Percentiles rank a stretch among this genome's conserved stretches.
Conservation (phyloP, 2,113 vertebrate genomes). For the Puffinus mauretanicus region DNA sequence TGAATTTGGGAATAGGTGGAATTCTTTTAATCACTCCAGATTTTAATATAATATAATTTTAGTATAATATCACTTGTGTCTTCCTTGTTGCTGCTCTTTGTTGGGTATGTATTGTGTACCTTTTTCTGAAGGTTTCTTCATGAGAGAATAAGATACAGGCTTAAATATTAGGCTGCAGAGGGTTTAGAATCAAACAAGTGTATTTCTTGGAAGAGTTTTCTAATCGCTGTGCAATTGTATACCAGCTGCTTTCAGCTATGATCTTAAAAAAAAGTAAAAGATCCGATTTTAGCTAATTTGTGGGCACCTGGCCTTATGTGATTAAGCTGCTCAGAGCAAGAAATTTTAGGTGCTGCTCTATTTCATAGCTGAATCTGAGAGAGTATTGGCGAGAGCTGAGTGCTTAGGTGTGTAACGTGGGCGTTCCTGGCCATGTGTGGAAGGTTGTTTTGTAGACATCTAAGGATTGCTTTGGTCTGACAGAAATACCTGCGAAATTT, state of each 20-base stretch:
- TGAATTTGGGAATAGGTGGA: background rate
- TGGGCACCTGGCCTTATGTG: background rate
- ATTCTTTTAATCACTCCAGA: background rate
- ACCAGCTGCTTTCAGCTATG: background rate
- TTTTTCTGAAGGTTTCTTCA: background rate
- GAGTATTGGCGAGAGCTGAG: background rate
- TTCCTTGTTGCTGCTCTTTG: background rate
- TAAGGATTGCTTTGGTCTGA: background rate
- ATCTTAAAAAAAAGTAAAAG: background rate
- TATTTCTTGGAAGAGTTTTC: background rate
- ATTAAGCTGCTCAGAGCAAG: background rate
- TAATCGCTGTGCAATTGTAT: rapidly evolving
- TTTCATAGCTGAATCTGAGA: background rate
- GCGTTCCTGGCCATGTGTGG: background rate
- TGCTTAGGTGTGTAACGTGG: background rate
- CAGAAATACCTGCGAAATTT: background rate
- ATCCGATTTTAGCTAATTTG: background rate
- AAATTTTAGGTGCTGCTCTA: background rate
- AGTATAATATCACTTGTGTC: background rate
- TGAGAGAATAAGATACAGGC: background rate
- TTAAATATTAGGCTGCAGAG: background rate
- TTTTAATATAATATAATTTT: background rate
- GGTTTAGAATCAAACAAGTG: background rate
- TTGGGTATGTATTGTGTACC: rapidly evolving
- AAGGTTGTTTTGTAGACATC: background rate